phyloP scores from a whole-genome alignment of 2,888 invertebrate species.

The Orthonevra nobilis region DNA sequence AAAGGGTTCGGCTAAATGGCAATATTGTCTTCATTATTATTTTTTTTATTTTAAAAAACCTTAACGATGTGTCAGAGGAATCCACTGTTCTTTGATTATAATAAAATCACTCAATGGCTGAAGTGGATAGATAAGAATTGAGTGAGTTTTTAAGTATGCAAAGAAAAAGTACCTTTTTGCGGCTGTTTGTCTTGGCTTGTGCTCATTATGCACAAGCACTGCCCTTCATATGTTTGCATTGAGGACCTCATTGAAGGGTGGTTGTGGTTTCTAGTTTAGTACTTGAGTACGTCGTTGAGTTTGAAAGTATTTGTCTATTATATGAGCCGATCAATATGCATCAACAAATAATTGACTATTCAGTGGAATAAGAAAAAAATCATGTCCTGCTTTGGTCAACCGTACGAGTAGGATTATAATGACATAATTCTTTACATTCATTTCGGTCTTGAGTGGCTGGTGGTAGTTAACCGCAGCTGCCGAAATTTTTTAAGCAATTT shows the following conservation, averaged over 20 bases:
- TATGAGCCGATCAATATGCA: conserved; percentile 28
- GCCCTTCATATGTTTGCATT: conserved; percentile 33
- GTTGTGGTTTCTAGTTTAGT: conserved; percentile 1
- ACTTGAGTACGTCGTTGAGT: conserved; percentile 53
- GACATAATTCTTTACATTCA: no score
- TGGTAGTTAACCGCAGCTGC: no score
- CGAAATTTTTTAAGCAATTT: no score
- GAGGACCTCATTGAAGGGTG: conserved; percentile 39
- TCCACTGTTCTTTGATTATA: no score
- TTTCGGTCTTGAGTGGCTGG: no score
- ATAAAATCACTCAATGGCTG: conserved; percentile 1
- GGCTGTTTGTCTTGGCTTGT: conserved; percentile 44
- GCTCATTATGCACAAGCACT: conserved; percentile 53
- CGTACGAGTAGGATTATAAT: no score
- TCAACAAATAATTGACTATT: no score
- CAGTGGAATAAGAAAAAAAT: no score
- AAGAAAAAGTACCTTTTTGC: conserved; percentile 19
- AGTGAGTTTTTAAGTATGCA: neutral
- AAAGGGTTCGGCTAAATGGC: conserved; percentile 10
- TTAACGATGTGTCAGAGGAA: no score
- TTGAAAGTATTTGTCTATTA: conserved; percentile 4
- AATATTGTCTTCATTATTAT: neutral
- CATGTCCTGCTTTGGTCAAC: no score
- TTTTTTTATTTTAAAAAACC: no score
- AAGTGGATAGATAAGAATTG: conserved; percentile 27